Conservation (phyloP, 2,888 invertebrate species). For the Clostera curtula region DNA sequence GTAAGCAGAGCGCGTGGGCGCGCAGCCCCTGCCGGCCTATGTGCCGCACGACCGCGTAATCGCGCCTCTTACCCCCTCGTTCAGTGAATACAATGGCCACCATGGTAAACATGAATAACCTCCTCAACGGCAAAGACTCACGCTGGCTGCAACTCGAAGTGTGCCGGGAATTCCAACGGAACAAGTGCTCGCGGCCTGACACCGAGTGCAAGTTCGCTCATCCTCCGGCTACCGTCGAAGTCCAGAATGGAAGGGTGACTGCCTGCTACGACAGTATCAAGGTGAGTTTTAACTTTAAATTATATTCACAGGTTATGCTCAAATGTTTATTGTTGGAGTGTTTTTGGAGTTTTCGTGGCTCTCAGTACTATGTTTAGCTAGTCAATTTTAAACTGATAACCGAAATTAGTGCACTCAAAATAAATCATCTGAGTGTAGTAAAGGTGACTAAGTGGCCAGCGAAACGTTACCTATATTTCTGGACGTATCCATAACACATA, state of each 20-base stretch:
- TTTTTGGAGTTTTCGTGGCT: no score
- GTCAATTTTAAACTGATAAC: no score
- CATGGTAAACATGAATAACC: slow-evolving; percentile 97
- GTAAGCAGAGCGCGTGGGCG: slow-evolving; percentile 60
- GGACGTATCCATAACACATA: no score
- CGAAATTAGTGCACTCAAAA: no score
- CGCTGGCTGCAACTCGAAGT: slow-evolving; percentile 99
- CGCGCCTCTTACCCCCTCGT: slow-evolving; percentile 46
- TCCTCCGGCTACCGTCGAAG: slow-evolving; percentile 99
- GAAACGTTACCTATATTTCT: no score
- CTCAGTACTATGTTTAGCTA: no score
- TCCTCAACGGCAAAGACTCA: slow-evolving; percentile 98
- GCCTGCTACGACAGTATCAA: slow-evolving; percentile 99
- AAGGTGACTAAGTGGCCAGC: no score
- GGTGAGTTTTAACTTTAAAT: slow-evolving; percentile 79
- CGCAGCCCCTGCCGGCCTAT: slow-evolving; percentile 63
- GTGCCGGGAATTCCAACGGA: slow-evolving; percentile 99
- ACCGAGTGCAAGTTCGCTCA: slow-evolving; percentile 99
- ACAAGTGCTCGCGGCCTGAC: slow-evolving; percentile 99
- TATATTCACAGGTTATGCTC: no score
- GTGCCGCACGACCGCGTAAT: slow-evolving; percentile 68
- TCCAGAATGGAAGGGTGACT: slow-evolving; percentile 99
- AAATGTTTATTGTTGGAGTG: no score
- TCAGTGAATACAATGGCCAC: slow-evolving; percentile 79
- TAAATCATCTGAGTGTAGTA: no score